Evolutionary conservation across 2,888 invertebrate species (phyloP), one percentile per base, ranked within the genome.

Genomic region (Nemapogon koenigi): DNA sequence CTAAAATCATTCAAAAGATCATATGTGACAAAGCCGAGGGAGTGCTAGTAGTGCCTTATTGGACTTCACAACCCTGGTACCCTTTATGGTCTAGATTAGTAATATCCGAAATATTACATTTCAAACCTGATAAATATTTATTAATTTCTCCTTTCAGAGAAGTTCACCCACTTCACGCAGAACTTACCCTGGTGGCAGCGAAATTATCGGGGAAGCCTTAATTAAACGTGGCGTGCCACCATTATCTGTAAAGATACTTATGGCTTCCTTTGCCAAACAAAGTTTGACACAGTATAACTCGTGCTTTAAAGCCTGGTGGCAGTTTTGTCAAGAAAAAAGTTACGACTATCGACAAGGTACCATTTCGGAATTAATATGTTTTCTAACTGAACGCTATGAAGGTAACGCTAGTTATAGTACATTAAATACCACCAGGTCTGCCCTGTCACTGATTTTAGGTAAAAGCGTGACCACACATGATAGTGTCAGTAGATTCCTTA

Each of bases 191-290:
- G 31, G 16, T 31, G 16, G 31, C 31, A 31, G 47, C 37, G 32
- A 46, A 17, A 40, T 43, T 49, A 42, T 50, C 46, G 37, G 46
- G 47, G 18, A 48, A 16, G 15, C 43, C 16, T 14, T 46, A 19
- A 6, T 45, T 19, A 41, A 27, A 2, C 38, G 29, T 2, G 41
- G 40, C 37, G 22, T 22, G 6, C 22, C 22, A 7, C 4, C 22
- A 6, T 10, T 7, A 11, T 36, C 36, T 6, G 10, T 15, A 26
- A 16, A 27, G 14, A 15, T 27, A 13, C 16, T 22, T 10, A 10
- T 36, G 7, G 36, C 36, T 4, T 36, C 36, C 16, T n/a, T 36
- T 16, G 3, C 36, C n/a, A 14, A 27, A 7, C 16, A 16, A 4
- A 27, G 27, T 7, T 13, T 36, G 7, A 27, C 3, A 3, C 36